Conservation (phyloP, 2,113 vertebrate genomes). For the mouse (Mus musculus) region GRCm39 chr4:70408501-70409000, state of each 20-base stretch:
- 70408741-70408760: conserved; percentile 1
- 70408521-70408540: background rate
- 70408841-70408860: conserved; percentile 24
- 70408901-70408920: conserved; percentile 37
- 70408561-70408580: background rate
- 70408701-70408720: conserved; percentile 38
- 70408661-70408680: background rate
- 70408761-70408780: background rate
- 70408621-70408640: background rate
- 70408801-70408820: background rate
- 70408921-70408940: conserved; percentile 25
- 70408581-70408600: background rate
- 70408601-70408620: background rate
- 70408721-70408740: background rate
- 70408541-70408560: background rate
- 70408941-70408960: background rate
- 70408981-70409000: conserved; percentile 46
- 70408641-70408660: background rate
- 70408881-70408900: conserved; percentile 13
- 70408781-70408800: conserved; percentile 37
- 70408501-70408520: background rate
- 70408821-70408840: background rate
- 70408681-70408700: background rate
- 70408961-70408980: conserved; percentile 16
- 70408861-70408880: background rate